Base-by-base conservation (phyloP, 2,888 invertebrate genomes). In the Ashinkailepas kermadecensis region DNA sequence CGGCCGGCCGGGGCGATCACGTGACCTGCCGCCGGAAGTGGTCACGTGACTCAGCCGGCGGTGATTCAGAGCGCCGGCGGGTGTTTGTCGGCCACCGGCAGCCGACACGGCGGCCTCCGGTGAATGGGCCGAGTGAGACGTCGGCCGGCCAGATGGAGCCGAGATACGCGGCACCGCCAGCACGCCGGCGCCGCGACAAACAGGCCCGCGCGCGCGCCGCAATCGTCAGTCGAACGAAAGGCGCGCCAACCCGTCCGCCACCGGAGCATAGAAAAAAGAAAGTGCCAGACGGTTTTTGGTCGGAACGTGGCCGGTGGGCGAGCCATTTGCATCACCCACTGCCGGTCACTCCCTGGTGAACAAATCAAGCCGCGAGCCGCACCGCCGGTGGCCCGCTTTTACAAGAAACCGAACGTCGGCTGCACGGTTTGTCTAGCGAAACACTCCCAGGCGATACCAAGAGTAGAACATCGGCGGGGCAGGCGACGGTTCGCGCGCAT, bases 141-240 rank as follows among this genome's bases (percentile, higher is more conserved):
- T 70, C 70, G 25, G 39, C 39, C 70, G 70, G 25, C 70, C 12
- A 39, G 83, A 82, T 82, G 54, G 82, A 80, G 56, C 54, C 39
- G 70, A 23, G 56, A 81, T 70, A 56, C 65, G 25, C 65, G 39
- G 25, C 62, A 4, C 23, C 58, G 80, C 39, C n/a, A n/a, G n/a
- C n/a, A 11, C 12, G 57, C 59, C 57, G 62, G 25, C 62, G 11
- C 23, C 58, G 80, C 39, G 39, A 39, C 39, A 39, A 39, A 39
- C 39, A 39, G 25, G 79, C 57, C 80, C 39, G 54, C n/a, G 57
- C 59, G 65, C 21, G 39, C 65, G 67, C 67, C 57, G 59, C 56
- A 81, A 78, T 56, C 39, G 56, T 10, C 23, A 54, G 57, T 65
- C 39, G 79, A 39, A 3, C 2, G n/a, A 25, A 13, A 56, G 56